Evolutionary conservation across 2,888 invertebrate genomes (phyloP).

Genomic region (Arenicola marina): DNA sequence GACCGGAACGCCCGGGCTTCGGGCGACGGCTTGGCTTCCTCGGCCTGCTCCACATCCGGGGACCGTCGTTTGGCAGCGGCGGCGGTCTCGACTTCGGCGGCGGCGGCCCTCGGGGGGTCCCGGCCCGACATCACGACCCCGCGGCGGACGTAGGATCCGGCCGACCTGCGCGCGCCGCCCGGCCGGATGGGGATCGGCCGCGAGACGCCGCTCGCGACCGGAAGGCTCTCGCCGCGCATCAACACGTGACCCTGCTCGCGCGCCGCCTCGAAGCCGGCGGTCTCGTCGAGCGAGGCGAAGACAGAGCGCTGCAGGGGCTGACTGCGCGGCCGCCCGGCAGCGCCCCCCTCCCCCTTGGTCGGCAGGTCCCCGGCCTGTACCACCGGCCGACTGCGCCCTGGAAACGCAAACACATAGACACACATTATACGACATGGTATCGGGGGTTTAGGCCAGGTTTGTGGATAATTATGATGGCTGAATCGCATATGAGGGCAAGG

Average conservation of each 20-base stretch:
- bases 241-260: slow-evolving; percentile 7
- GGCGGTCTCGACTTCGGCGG: background rate
- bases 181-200: slow-evolving; percentile 7
- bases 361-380: too few species aligned
- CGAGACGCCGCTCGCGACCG: background rate
- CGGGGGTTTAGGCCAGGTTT: too few species aligned
- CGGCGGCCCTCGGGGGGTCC: too few species aligned
- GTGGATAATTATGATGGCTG: too few species aligned
- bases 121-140: too few species aligned
- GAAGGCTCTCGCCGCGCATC: background rate
- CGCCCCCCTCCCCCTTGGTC: background rate
- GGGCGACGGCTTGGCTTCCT: slow-evolving; percentile 43
- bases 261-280: slow-evolving; percentile 19
- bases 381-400: too few species aligned
- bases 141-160: background rate
- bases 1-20: slow-evolving; percentile 52
- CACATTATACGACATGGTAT: too few species aligned
- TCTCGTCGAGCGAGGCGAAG: slow-evolving; percentile 25
- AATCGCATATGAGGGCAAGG: too few species aligned
- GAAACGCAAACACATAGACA: too few species aligned
- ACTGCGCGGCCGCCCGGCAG: background rate
- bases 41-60: slow-evolving; percentile 42
- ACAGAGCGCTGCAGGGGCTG: slow-evolving; percentile 25
- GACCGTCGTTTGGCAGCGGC: background rate
- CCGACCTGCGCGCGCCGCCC: background rate